Evolutionary conservation across 2,888 invertebrate species (phyloP).

Genomic region (Erpobdella octoculata): DNA sequence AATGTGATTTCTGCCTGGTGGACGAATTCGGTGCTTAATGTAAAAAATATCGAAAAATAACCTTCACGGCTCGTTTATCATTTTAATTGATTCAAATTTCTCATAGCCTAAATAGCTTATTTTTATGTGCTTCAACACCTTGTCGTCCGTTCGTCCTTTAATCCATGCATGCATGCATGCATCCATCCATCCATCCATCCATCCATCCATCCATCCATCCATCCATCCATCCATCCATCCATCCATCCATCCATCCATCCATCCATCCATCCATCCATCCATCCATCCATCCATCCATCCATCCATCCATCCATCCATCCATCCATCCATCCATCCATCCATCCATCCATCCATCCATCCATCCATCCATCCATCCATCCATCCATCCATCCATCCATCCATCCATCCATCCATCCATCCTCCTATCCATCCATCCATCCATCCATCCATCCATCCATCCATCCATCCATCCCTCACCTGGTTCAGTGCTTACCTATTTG

Average conservation of each 20-base stretch:
- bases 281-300: neutral
- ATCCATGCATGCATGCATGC: neutral
- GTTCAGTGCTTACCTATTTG: neutral
- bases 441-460: neutral
- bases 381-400: neutral
- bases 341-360: neutral
- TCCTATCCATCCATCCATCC: neutral
- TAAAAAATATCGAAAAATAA: too few species aligned
- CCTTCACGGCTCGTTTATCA: too few species aligned
- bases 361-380: neutral
- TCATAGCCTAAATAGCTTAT: too few species aligned
- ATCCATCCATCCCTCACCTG: neutral
- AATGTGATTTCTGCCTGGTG: too few species aligned
- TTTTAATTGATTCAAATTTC: too few species aligned
- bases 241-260: neutral
- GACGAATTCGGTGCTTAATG: too few species aligned
- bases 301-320: neutral
- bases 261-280: constrained; percentile 3
- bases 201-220: neutral
- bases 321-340: neutral
- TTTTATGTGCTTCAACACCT: too few species aligned
- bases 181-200: constrained; percentile 11
- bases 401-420: neutral
- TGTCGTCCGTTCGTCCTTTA: neutral
- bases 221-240: neutral